Base-by-base conservation (phyloP, 2,113 vertebrate genomes). In the Helogale parvula region DNA sequence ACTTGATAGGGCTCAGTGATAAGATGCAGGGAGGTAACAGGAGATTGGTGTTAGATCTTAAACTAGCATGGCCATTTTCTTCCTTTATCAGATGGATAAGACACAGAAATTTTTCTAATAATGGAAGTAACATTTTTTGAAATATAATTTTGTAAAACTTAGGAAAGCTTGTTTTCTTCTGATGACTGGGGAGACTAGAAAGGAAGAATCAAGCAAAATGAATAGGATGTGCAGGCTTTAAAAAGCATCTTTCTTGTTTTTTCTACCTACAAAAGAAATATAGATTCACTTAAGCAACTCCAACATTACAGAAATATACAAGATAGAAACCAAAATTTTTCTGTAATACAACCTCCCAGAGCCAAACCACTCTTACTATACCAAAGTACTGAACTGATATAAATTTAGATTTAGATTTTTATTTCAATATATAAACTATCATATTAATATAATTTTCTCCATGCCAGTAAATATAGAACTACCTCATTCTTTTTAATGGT, bases 221-320 rank as follows among this genome's bases (percentile, higher is more conserved):
- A 82, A 25, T 63, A 87, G 21, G 21, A 71, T 47, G 0, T 9
- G 1, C 17, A 83, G 76, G 38, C 16, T 80, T 80, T 68, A 15
- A 68, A 94, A 93, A 68, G 41, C 33, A 35, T n/a, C 29, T 94
- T 92, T 81, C 81, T 72, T 76, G 14, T 63, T 74, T 96, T 93
- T 72, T 66, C 84, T 69, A 60, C 8, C 93, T 92, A 69, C 25
- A 63, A 88, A 96, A 96, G 96, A 94, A 72, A 69, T 63, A 79
- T n/a, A 96, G 41, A 71, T 45, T 97, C 83, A 80, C 33, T 54
- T 89, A 84, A 87, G 11, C 47, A 92, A 90, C 47, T 77, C 81
- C 83, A 92, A 72, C 14, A 80, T 80, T 65, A 94, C 1, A 88
- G 38, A 93, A 94, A 81, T 74, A 68, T 10, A 50, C 19, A 87